phyloP scores from a whole-genome alignment of 2,797 vertebrate genomes.

The Glyptemys insculpta region DNA sequence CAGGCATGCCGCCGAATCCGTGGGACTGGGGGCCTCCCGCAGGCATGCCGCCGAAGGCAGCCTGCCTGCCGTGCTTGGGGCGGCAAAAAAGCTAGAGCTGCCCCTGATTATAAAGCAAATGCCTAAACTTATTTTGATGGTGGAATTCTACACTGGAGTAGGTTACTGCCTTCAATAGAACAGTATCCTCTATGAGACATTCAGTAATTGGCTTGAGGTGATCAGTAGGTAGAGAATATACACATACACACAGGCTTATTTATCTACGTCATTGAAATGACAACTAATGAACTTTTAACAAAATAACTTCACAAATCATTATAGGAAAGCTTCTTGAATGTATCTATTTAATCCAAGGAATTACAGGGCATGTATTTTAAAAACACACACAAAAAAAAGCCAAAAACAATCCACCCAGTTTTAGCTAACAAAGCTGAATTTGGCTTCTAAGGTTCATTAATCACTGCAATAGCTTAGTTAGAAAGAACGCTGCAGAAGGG shows the following conservation, averaged over 20 bases:
- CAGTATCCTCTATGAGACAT: not conserved
- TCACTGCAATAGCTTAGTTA: constrained; percentile 65
- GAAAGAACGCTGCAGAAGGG: constrained; percentile 56
- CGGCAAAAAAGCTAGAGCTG: no score
- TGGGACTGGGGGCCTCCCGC: no score
- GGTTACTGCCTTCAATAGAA: not conserved
- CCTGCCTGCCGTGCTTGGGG: no score
- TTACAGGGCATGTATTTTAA: not conserved
- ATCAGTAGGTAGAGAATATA: not conserved
- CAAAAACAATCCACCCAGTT: constrained; percentile 14
- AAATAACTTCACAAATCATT: not conserved
- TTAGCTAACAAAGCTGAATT: constrained; percentile 70
- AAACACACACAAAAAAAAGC: not conserved
- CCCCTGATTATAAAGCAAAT: not conserved
- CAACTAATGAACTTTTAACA: rapidly evolving
- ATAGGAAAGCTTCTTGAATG: not conserved
- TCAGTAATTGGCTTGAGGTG: not conserved
- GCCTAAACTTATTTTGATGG: not conserved
- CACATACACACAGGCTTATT: not conserved
- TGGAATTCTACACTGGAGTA: not conserved
- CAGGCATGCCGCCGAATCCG: no score
- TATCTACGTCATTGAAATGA: rapidly evolving
- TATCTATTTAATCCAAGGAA: not conserved
- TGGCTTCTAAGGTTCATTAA: constrained; percentile 68
- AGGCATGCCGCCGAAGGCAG: no score